Base-by-base conservation (phyloP, 2,113 vertebrate genomes). In the Alosa alosa region DNA sequence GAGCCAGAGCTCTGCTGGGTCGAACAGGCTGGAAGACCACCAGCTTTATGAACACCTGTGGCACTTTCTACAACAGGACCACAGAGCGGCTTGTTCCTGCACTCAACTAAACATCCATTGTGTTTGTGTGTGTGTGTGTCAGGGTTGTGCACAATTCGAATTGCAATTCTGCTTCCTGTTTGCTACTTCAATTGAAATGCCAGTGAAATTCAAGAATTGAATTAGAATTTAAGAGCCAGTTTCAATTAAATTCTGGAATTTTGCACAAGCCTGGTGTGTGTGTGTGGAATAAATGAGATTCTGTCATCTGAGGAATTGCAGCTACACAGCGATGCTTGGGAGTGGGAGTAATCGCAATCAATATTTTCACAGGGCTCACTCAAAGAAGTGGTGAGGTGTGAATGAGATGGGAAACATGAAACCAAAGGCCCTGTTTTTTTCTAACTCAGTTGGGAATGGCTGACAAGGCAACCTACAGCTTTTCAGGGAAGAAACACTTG, bases 231-330 rank as follows among this genome's bases (percentile, higher is more conserved):
- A 31, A 31, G 1, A 31, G 31, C 31, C 31, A 31, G 31, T 31
- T 31, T 31, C 31, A 31, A 31, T 31, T 31, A 0, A 31, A 31
- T 31, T 31, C 31, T 31, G 31, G 31, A 31, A 31, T 31, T 31
- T 31, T 31, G 31, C 31, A 31, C 31, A 31, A 31, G 31, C 31
- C 31, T 31, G 31, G 41, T 44, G 2, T 3, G 41, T 52, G 50
- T 60, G 72, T 15, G 36, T 39, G 49, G 84, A 88, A 86, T 81
- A 83, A 88, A 90, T 86, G 84, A 46, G 87, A 86, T 85, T 89
- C 85, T 84, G 64, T 75, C 86, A 89, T 86, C 84, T 88, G 81
- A 87, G 86, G 85, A 88, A 86, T 88, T 86, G 88, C 82, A 85
- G 81, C 86, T 86, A 82, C 82, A 87, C 87, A 86, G 60, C 46